Evolutionary conservation across 2,797 vertebrate species (phyloP).

Genomic region (Crocodylus rhombifer): DNA sequence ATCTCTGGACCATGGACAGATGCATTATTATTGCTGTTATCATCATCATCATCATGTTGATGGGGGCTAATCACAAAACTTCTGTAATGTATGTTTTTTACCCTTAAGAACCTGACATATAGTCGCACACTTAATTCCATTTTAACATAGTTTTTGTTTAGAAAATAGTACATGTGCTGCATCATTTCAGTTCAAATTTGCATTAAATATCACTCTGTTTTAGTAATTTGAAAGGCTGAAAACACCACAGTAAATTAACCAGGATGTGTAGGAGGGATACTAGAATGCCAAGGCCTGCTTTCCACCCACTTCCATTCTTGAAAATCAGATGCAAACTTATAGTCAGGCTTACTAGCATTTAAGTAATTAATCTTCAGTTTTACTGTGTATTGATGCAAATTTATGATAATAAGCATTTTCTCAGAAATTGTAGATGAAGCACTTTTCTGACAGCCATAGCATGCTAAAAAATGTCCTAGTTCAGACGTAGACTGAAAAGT

Average conservation of each 20-base stretch:
- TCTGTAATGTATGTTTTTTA: background rate
- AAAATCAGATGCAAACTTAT: constrained; percentile 40
- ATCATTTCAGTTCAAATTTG: background rate
- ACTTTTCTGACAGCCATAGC: constrained; percentile 24
- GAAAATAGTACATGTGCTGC: background rate
- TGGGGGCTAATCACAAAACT: background rate
- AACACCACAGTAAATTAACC: background rate
- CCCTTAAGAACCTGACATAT: background rate
- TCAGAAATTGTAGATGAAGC: constrained; percentile 45
- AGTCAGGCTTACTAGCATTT: constrained; percentile 45
- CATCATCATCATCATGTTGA: too few species aligned
- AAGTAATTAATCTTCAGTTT: constrained; percentile 72
- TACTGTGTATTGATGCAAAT: constrained; percentile 51
- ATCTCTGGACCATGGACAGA: too few species aligned
- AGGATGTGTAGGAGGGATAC: background rate
- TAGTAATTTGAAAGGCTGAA: background rate
- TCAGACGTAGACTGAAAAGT: constrained; percentile 50
- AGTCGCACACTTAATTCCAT: background rate
- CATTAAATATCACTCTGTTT: background rate
- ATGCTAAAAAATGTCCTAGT: constrained; percentile 39
- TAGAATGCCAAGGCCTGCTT: background rate
- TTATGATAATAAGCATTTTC: constrained; percentile 62
- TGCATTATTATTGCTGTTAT: too few species aligned
- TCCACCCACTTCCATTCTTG: background rate
- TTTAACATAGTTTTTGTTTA: background rate